Evolutionary conservation across 1,140 invertebrate species (phyloP).

Genomic region (Pogonus chalceus): DNA sequence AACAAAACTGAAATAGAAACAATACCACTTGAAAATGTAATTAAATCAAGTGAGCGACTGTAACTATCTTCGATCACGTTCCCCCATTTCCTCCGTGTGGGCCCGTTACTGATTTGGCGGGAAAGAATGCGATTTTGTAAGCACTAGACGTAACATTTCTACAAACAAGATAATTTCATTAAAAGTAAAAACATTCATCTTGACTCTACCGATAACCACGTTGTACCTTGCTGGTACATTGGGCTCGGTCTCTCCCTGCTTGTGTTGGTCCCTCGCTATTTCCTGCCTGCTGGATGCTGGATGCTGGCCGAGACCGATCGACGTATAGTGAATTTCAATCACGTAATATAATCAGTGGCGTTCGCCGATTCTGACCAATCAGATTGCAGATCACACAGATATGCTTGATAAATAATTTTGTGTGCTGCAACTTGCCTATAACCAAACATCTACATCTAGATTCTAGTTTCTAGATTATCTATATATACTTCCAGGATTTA

Average conservation of each 20-base stretch:
- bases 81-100: background rate
- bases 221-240: too few species aligned
- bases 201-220: background rate
- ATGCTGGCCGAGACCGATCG: too few species aligned
- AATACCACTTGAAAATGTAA: background rate
- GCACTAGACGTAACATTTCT: background rate
- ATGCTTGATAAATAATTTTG: too few species aligned
- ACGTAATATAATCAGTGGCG: background rate
- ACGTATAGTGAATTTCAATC: background rate
- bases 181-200: slow-evolving; percentile 2
- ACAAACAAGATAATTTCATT: slow-evolving; percentile 6
- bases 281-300: too few species aligned
- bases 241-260: background rate
- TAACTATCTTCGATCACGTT: background rate
- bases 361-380: background rate
- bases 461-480: too few species aligned
- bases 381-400: too few species aligned
- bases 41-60: background rate
- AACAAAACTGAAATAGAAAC: too few species aligned
- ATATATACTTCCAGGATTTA: too few species aligned
- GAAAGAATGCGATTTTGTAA: slow-evolving; percentile 1
- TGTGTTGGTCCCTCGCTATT: too few species aligned
- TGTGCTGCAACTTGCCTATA: too few species aligned
- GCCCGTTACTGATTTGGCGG: background rate
- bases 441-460: too few species aligned